These are phyloP conservation scores for Micromys minutus DNA, from an alignment of 2,113 vertebrate species.

Conservation along the genomic window DNA sequence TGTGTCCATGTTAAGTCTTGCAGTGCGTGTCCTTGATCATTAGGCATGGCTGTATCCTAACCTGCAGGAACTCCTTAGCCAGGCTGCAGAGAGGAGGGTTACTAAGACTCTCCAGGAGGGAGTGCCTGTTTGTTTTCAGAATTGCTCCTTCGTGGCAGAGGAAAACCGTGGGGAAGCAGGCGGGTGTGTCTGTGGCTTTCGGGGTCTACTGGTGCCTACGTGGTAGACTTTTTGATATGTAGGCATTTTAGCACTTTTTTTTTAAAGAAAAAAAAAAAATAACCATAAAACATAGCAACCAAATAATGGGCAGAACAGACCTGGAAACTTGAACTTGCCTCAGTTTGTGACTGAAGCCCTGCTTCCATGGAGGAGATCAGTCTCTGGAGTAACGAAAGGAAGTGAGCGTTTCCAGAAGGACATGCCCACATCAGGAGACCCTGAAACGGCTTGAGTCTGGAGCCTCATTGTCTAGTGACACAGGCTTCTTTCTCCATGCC, in stretches of 20 bases:
- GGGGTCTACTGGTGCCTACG: not conserved
- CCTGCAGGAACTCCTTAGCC: accelerated
- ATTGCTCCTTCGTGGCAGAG: not conserved
- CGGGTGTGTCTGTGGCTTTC: not conserved
- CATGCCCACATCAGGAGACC: accelerated
- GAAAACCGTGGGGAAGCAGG: not conserved
- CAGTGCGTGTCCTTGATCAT: not conserved
- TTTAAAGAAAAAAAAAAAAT: not conserved
- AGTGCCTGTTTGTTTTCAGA: not conserved
- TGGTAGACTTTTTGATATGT: slow-evolving; percentile 20
- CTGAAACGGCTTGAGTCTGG: not conserved
- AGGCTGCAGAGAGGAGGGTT: not conserved
- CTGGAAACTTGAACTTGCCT: not conserved
- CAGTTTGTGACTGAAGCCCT: not conserved
- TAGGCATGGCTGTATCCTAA: not conserved
- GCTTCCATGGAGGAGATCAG: not conserved
- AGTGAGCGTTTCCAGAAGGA: not conserved
- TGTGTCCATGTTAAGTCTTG: not conserved
- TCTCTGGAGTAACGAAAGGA: not conserved
- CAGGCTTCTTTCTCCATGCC: not conserved
- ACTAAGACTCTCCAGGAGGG: not conserved
- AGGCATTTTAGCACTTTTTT: not conserved
- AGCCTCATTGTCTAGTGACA: not conserved
- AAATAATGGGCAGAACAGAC: not conserved
- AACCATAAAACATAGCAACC: not conserved